Base-by-base conservation (phyloP, 1,140 invertebrate species). In the Drosophila nikananu region DNA sequence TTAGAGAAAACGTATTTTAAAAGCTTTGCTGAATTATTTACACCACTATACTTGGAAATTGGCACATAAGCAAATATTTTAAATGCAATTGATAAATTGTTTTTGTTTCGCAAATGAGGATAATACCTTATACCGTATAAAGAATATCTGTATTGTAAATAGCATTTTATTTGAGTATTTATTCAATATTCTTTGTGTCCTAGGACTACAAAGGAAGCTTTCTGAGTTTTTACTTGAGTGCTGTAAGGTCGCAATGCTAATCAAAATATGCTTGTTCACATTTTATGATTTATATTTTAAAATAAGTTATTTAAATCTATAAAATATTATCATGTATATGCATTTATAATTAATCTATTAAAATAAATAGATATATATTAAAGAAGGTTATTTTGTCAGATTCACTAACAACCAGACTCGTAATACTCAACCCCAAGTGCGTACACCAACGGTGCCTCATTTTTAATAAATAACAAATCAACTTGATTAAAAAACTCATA, bases 1-100 rank as follows among this genome's bases (percentile, higher is more conserved):
- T 7, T 37, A 23, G 1, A 27, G 21, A n/a, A 12, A 62, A 74
- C 19, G 12, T 27, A 41, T 63, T 63, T 55, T 21, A 32, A 46
- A 35, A 32, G 25, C 25, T 13, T 21, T 35, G 8, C 12, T 37
- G n/a, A 54, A 63, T 48, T 64, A 55, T 55, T 25, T 39, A 42
- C 15, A 12, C 5, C 19, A 7, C 21, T 10, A 3, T 9, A 37
- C 32, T 37, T 37, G n/a, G n/a, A 52, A 52, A 21, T 13, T 0
- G 9, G 23, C 19, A 15, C 12, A 9, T 6, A 19, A 35, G 1
- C 19, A 54, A 10, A 23, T 35, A 35, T 21, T 13, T 19, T 54
- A 32, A 30, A 3, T 10, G 8, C 30, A 32, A 10, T 32, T 32
- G 30, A 32, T 32, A 32, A 32, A 32, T 32, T 9, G 7, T 32